These are phyloP conservation scores for Agrochola lychnidis DNA, from an alignment of 2,888 invertebrate genomes.

Conservation along the genomic window DNA sequence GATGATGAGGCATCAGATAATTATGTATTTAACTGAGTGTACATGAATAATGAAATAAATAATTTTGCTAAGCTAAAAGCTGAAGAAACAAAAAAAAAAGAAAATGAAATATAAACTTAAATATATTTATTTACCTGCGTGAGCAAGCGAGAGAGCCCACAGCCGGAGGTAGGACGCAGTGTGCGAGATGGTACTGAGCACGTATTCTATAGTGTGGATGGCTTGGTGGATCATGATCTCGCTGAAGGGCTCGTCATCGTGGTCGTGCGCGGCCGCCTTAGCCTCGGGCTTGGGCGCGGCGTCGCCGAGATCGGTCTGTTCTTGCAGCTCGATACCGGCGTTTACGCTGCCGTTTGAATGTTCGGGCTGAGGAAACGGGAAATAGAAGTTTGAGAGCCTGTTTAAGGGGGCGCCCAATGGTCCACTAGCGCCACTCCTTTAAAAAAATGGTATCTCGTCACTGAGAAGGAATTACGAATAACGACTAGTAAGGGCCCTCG, in stretches of 20 bases:
- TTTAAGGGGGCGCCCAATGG: neutral
- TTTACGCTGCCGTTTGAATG: conserved; percentile 92
- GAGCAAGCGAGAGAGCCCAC: conserved; percentile 99
- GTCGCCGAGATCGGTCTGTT: conserved; percentile 83
- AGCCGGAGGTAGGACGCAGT: conserved; percentile 99
- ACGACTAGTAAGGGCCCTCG: too few relatives aligned
- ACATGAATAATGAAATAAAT: too few relatives aligned
- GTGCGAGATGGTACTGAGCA: conserved; percentile 98
- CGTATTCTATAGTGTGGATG: conserved; percentile 99
- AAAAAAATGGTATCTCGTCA: too few relatives aligned
- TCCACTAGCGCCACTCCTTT: too few relatives aligned
- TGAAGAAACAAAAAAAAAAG: neutral
- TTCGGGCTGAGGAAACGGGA: conserved; percentile 75
- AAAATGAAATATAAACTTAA: neutral
- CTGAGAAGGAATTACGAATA: too few relatives aligned
- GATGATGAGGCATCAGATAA: too few relatives aligned
- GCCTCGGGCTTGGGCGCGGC: conserved; percentile 69
- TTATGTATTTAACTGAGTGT: too few relatives aligned
- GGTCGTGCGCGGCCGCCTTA: conserved; percentile 72
- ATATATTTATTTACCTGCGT: conserved; percentile 92
- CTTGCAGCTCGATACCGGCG: conserved; percentile 92
- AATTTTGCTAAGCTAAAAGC: neutral
- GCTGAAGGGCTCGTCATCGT: conserved; percentile 93
- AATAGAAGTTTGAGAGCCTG: neutral
- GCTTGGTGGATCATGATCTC: conserved; percentile 98